A percentile compares a stretch with the other conserved stretches of the same genome.
These are phyloP conservation scores for Indri indri DNA, from an alignment of 2,113 vertebrate species.

Conservation along the genomic window DNA sequence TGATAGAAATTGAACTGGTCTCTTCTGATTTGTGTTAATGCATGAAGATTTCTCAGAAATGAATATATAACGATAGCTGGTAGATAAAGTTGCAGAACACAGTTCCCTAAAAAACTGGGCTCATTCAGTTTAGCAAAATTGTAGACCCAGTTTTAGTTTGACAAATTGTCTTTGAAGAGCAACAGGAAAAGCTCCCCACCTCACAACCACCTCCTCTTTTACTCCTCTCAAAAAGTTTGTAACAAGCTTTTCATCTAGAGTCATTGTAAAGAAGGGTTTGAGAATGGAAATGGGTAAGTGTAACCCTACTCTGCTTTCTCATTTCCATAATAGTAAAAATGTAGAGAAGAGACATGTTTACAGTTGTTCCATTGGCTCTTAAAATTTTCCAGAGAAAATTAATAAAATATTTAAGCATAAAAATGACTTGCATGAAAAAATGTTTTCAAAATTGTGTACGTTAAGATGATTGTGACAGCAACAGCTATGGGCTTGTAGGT, in stretches of 20 bases:
- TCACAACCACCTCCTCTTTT: not conserved
- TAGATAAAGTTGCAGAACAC: not conserved
- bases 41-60: not conserved
- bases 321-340: conserved; percentile 3
- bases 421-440: conserved; percentile 35
- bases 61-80: not conserved
- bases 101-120: not conserved
- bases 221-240: not conserved
- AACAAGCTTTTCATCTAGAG: not conserved
- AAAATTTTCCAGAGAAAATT: not conserved
- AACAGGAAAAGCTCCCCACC: not conserved
- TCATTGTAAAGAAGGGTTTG: not conserved
- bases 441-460: not conserved
- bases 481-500: not conserved
- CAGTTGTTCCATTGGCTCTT: not conserved
- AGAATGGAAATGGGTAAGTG: conserved; percentile 36
- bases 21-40: not conserved
- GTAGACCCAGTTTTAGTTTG: conserved; percentile 23
- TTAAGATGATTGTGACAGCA: not conserved
- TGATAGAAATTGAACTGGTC: not conserved
- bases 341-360: not conserved
- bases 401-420: not conserved
- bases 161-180: conserved; percentile 39
- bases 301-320: not conserved
- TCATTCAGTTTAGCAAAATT: not conserved